Base-by-base conservation (phyloP, 2,797 vertebrate species). In the Myotis pilosus region DNA sequence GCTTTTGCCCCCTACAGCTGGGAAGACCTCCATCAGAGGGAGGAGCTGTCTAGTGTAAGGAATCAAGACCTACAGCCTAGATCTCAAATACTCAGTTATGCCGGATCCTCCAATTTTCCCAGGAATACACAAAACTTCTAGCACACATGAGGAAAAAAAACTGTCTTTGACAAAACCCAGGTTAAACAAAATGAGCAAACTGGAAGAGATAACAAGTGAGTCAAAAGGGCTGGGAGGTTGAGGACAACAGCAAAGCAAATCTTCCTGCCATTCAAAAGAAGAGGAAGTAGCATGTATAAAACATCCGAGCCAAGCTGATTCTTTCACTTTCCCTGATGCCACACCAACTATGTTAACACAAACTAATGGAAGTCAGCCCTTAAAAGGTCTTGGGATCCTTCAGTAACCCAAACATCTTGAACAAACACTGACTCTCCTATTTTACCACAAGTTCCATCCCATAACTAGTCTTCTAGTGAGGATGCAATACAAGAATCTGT, bases 131-230 rank as follows among this genome's bases (percentile, higher is more conserved):
- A 87, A 74, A 94, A 86, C 10, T 60, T 68, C 66, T 69, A 64
- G 23, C n/a, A 64, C 47, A 82, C 11, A 94, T 36, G n/a, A 25
- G 38, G 44, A 47, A 15, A 51, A 38, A 68, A 68, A 30, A 20
- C 12, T 79, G 19, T 71, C 76, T 87, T 53, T 72, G 53, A 94
- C 71, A 95, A 95, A 95, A 38, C 62, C 78, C 75, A 94, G 33
- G 19, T 95, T 88, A 87, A 41, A 95, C 71, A 94, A 95, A 95
- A 87, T 22, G n/a, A 93, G 23, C 89, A 82, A 79, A 87, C 47
- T 78, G 69, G 41, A 36, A 94, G 83, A 82, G 57, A 15, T 57
- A 91, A 33, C 86, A 88, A 84, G 28, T 53, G 22, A 92, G 33
- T 57, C 69, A 92, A 83, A 30, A 71, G 20, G 30, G 17, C 33